Evolutionary conservation across 2,113 vertebrate genomes (phyloP).

Genomic region (Leptodactylus fuscus): DNA sequence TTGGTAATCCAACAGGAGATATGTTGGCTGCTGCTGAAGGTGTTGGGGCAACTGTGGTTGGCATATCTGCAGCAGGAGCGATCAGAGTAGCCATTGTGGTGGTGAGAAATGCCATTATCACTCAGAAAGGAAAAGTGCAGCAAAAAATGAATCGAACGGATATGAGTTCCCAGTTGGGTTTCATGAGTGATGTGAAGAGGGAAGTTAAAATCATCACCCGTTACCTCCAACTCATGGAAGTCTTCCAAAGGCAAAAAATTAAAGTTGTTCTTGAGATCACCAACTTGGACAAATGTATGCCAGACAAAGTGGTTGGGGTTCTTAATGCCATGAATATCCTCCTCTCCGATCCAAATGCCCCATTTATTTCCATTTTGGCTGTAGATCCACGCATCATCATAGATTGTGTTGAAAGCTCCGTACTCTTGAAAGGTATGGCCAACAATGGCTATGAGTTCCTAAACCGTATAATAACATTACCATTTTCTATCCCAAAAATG

Average conservation of each 20-base stretch:
- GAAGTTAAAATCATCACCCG: slow-evolving; percentile 76
- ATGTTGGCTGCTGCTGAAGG: slow-evolving; percentile 64
- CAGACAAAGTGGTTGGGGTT: slow-evolving; percentile 75
- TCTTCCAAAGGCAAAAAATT: slow-evolving; percentile 78
- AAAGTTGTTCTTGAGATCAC: slow-evolving; percentile 80
- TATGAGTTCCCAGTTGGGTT: slow-evolving; percentile 78
- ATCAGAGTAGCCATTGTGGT: slow-evolving; percentile 66
- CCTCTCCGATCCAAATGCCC: slow-evolving; percentile 78
- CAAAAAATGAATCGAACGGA: slow-evolving; percentile 74
- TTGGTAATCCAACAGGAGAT: slow-evolving; percentile 41
- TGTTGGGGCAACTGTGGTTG: slow-evolving; percentile 70
- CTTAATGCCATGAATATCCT: slow-evolving; percentile 82
- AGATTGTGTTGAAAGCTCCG: slow-evolving; percentile 76
- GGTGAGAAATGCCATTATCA: slow-evolving; percentile 75
- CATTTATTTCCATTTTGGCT: slow-evolving; percentile 81
- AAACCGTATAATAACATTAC: slow-evolving; percentile 77
- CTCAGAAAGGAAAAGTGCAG: slow-evolving; percentile 71
- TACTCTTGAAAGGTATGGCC: slow-evolving; percentile 70
- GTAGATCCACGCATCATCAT: slow-evolving; percentile 78
- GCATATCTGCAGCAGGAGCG: slow-evolving; percentile 70
- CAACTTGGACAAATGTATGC: slow-evolving; percentile 77
- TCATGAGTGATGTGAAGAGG: slow-evolving; percentile 81
- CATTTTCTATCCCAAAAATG: slow-evolving; percentile 79
- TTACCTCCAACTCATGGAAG: slow-evolving; percentile 81
- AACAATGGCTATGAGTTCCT: slow-evolving; percentile 73